These are phyloP conservation scores for Phycodurus eques DNA, from an alignment of 2,113 vertebrate genomes.

Conservation along the genomic window DNA sequence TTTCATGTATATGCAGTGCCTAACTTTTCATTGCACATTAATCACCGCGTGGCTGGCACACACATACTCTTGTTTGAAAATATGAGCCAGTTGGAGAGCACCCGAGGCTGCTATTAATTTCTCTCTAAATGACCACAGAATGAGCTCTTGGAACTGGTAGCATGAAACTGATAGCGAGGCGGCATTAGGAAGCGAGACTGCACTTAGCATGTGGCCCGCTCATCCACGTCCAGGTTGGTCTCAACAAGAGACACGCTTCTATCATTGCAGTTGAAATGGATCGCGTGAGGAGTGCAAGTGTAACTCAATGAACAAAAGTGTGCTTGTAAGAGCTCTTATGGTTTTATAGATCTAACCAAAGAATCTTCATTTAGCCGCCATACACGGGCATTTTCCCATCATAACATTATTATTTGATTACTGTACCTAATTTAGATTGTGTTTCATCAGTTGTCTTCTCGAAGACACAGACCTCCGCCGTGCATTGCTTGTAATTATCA, in stretches of 20 bases:
- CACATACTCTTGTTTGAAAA: slow-evolving; percentile 27
- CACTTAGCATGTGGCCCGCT: slow-evolving; percentile 43
- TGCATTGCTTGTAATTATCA: slow-evolving; percentile 72
- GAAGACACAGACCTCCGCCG: slow-evolving; percentile 54
- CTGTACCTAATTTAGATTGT: slow-evolving; percentile 67
- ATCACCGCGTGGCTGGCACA: slow-evolving; percentile 9
- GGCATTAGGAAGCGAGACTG: slow-evolving; percentile 40
- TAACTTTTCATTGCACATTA: slow-evolving; percentile 21
- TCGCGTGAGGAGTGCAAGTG: slow-evolving; percentile 47
- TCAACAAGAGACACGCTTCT: slow-evolving; percentile 46
- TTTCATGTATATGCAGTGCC: background rate
- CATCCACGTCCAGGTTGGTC: slow-evolving; percentile 40
- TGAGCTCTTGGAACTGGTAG: slow-evolving; percentile 52
- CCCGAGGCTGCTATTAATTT: slow-evolving; percentile 46
- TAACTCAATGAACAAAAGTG: slow-evolving; percentile 71
- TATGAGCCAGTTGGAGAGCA: slow-evolving; percentile 41
- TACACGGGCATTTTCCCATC: slow-evolving; percentile 62
- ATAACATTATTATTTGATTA: slow-evolving; percentile 54
- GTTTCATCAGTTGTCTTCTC: slow-evolving; percentile 62
- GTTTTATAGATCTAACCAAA: slow-evolving; percentile 67
- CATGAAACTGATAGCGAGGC: slow-evolving; percentile 62
- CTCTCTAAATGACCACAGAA: slow-evolving; percentile 65
- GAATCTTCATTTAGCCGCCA: slow-evolving; percentile 55
- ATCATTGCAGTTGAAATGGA: slow-evolving; percentile 54
- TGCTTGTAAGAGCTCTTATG: slow-evolving; percentile 65